Evolutionary conservation across 2,113 vertebrate genomes (phyloP).

Genomic region (Rhinolophus ferrumequinum): DNA sequence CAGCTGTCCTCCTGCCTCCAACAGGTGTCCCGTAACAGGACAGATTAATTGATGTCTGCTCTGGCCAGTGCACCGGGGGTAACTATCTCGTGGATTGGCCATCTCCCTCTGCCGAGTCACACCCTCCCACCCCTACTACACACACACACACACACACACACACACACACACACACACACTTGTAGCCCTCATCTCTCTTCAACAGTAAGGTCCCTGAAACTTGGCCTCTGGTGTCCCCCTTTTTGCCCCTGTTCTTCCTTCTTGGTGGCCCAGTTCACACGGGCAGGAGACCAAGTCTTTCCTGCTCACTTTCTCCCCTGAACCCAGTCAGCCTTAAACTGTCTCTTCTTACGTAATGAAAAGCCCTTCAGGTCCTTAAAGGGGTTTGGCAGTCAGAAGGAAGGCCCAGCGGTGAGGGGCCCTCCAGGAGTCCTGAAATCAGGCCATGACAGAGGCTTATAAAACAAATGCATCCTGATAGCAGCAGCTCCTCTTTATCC

Average conservation of each 20-base stretch:
- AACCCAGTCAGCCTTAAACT: neutral
- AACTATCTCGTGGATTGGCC: neutral
- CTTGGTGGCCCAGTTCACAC: neutral
- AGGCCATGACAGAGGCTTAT: neutral
- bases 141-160: too few relatives aligned
- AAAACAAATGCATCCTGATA: neutral
- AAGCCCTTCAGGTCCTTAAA: neutral
- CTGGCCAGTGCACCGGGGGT: too few relatives aligned
- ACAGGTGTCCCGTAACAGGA: neutral
- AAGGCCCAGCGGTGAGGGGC: neutral
- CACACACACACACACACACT: too few relatives aligned
- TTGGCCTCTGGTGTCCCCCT: neutral
- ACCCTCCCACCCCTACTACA: fast-evolving
- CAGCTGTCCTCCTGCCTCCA: neutral
- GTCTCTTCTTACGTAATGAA: neutral
- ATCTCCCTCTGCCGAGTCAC: neutral
- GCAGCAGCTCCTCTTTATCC: neutral
- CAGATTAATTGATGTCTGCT: neutral
- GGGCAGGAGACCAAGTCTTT: neutral
- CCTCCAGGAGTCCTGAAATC: neutral
- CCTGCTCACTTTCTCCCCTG: neutral
- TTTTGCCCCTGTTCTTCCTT: neutral
- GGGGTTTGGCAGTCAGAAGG: neutral
- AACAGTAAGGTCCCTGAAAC: fast-evolving
- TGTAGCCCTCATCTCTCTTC: too few relatives aligned